phyloP scores from a whole-genome alignment of 2,888 invertebrate species.

The Imbricaverruca yamaguchii region DNA sequence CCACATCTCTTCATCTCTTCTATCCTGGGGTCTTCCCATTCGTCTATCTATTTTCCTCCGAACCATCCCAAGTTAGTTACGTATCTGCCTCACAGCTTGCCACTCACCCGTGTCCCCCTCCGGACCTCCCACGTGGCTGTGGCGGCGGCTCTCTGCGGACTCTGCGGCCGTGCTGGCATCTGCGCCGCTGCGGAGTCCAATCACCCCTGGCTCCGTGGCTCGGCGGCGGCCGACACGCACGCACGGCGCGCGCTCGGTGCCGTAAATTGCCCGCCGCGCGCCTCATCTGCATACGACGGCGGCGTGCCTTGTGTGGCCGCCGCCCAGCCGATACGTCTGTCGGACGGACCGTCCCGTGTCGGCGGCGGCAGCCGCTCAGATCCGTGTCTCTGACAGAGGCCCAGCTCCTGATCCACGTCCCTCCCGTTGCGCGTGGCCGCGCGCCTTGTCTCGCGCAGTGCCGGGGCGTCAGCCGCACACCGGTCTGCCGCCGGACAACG shows the following conservation, averaged over 20 bases:
- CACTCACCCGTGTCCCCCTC: too few species aligned
- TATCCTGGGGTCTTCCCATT: too few species aligned
- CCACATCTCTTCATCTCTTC: too few species aligned
- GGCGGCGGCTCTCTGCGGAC: too few species aligned
- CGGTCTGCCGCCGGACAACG: too few species aligned
- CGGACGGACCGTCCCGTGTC: not conserved
- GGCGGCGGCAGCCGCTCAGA: not conserved
- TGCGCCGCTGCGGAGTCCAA: not conserved
- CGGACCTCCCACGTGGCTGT: too few species aligned
- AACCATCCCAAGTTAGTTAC: too few species aligned
- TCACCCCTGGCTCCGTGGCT: not conserved
- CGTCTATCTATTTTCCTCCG: too few species aligned
- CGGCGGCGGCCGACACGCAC: not conserved
- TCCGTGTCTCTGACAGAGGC: not conserved
- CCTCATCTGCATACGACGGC: not conserved
- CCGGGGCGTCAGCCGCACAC: too few species aligned
- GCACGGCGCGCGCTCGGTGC: not conserved
- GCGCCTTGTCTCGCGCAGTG: not conserved
- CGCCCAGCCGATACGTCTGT: not conserved
- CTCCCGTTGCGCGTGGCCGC: not conserved
- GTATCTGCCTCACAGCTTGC: too few species aligned
- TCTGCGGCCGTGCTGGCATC: too few species aligned
- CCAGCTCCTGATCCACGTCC: not conserved
- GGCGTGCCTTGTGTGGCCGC: not conserved
- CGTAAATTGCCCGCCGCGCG: not conserved